These are phyloP conservation scores for Apeira syringaria DNA, from an alignment of 2,888 invertebrate genomes.

Conservation along the genomic window DNA sequence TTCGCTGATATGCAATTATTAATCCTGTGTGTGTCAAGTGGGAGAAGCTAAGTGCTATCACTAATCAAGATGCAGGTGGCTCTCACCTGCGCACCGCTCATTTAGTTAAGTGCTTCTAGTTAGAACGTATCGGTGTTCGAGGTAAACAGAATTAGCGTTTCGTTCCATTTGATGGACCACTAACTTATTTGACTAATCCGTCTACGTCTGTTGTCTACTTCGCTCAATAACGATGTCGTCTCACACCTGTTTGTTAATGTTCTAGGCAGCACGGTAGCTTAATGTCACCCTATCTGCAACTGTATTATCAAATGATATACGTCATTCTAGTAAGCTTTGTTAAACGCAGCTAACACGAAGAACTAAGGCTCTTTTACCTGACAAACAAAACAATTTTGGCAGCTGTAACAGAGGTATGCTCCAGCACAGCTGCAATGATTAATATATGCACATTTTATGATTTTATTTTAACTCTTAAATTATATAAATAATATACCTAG, in stretches of 20 bases:
- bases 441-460: no score
- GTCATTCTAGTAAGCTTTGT: no score
- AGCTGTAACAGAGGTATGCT: no score
- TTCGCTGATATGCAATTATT: conserved; percentile 63
- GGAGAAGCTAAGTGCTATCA: conserved; percentile 67
- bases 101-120: conserved; percentile 60
- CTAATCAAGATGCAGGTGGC: conserved; percentile 77
- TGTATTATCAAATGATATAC: no score
- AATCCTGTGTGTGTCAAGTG: conserved; percentile 61
- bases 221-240: conserved; percentile 22
- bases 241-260: conserved; percentile 29
- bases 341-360: no score
- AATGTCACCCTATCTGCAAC: conserved; percentile 15
- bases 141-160: conserved; percentile 51
- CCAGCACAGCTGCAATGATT: no score
- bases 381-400: no score
- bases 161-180: conserved; percentile 23
- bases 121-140: conserved; percentile 40
- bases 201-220: conserved; percentile 23
- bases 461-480: no score
- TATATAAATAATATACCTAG: no score
- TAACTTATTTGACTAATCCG: conserved; percentile 29
- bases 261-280: conserved; percentile 1
- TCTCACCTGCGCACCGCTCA: conserved; percentile 62
- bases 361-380: no score